Evolutionary conservation across 2,113 vertebrate species (phyloP).

Genomic region (Maccullochella peelii): DNA sequence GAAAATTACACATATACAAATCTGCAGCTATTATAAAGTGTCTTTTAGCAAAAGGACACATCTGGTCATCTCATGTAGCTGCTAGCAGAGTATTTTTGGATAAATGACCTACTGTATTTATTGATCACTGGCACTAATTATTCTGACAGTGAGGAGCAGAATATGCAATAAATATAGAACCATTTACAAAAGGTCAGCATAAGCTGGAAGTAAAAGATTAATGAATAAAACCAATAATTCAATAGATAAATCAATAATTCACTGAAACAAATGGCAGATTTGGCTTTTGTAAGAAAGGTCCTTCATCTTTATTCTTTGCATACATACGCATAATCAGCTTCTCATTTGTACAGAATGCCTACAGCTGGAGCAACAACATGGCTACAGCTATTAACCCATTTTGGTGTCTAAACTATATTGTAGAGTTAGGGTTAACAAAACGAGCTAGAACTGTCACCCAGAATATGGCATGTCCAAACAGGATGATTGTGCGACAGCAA

Average conservation of each 20-base stretch:
- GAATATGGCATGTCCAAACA: neutral
- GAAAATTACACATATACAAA: conserved; percentile 21
- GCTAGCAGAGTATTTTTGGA: neutral
- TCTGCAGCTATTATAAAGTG: conserved; percentile 15
- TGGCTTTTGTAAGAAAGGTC: neutral
- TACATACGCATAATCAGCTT: neutral
- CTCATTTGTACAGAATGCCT: conserved; percentile 3
- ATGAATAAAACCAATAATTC: conserved; percentile 6
- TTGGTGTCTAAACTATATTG: neutral
- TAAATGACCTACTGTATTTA: neutral
- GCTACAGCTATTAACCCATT: neutral
- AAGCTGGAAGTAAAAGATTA: neutral
- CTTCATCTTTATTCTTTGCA: conserved; percentile 1
- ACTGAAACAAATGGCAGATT: conserved; percentile 11
- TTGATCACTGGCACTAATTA: neutral
- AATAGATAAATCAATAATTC: neutral
- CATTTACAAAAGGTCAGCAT: conserved; percentile 33
- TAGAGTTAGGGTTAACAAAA: too few relatives aligned
- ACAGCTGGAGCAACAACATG: neutral
- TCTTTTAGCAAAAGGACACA: conserved; percentile 6
- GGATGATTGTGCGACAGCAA: neutral
- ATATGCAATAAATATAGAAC: conserved; percentile 5
- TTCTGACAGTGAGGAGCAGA: conserved; percentile 19
- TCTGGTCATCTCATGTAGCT: neutral
- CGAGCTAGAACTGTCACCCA: neutral